phyloP scores from a whole-genome alignment of 2,113 vertebrate species.

The Elephas maximus region DNA sequence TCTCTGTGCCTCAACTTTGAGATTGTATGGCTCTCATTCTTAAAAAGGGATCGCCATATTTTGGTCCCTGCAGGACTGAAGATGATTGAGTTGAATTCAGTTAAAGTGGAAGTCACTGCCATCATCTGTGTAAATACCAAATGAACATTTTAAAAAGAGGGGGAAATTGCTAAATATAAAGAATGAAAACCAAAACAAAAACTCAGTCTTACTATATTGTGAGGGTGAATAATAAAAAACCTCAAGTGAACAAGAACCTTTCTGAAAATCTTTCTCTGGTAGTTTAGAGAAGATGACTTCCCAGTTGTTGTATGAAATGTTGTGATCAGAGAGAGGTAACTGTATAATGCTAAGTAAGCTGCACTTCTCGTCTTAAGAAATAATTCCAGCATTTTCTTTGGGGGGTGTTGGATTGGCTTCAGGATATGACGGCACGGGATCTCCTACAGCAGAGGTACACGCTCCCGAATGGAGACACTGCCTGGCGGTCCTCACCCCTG shows the following conservation, averaged over 20 bases:
- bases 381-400: conserved; percentile 12
- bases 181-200: background rate
- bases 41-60: conserved; percentile 19
- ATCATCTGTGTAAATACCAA: conserved; percentile 46
- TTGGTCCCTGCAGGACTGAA: background rate
- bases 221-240: background rate
- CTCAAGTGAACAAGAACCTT: background rate
- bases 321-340: background rate
- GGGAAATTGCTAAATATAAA: background rate
- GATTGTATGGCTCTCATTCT: conserved; percentile 12
- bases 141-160: background rate
- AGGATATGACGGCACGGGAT: conserved; percentile 98
- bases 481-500: conserved; percentile 95
- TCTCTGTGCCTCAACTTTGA: background rate
- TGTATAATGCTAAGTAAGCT: background rate
- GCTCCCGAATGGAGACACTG: conserved; percentile 96
- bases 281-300: background rate
- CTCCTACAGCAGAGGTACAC: conserved; percentile 97
- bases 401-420: background rate
- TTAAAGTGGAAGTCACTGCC: conserved; percentile 75
- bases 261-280: background rate
- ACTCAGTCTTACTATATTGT: background rate
- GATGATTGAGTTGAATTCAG: background rate
- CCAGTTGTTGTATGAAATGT: background rate
- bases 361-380: background rate